A percentile compares a stretch with the other conserved stretches of the same genome.
phyloP scores from a whole-genome alignment of 2,888 invertebrate genomes.

The Schizaphis graminum region DNA sequence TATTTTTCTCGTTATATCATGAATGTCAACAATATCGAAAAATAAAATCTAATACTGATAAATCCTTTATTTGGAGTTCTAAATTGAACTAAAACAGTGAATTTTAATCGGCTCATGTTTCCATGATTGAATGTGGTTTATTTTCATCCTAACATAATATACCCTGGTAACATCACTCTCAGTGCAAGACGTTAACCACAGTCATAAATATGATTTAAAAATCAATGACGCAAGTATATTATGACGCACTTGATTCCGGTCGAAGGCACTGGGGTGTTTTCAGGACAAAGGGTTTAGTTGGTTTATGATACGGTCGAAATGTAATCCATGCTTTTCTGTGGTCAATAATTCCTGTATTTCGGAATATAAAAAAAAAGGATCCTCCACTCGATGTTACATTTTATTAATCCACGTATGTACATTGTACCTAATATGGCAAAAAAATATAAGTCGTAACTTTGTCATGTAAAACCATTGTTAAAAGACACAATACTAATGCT shows the following conservation, averaged over 20 bases:
- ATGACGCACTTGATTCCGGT: not conserved
- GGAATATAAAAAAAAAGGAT: slow-evolving; percentile 1
- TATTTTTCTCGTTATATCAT: not conserved
- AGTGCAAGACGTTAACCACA: not conserved
- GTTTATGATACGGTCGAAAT: slow-evolving; percentile 31
- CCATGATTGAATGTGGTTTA: not conserved
- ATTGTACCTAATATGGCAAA: not conserved
- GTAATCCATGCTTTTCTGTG: slow-evolving; percentile 8
- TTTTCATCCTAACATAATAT: not conserved
- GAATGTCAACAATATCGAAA: not conserved
- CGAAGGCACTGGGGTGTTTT: not conserved
- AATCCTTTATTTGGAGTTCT: not conserved
- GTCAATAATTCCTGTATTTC: not conserved
- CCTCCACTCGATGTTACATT: not conserved
- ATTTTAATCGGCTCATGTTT: not conserved
- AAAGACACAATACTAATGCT: not conserved
- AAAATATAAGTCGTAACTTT: not conserved
- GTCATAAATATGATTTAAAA: slow-evolving; percentile 42
- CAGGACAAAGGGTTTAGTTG: not conserved
- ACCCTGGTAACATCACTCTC: not conserved
- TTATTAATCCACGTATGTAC: slow-evolving; percentile 26
- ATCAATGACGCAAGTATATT: slow-evolving; percentile 11
- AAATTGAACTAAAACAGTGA: not conserved
- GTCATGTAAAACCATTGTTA: not conserved
- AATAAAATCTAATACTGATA: not conserved